phyloP scores from a whole-genome alignment of 53 echinoderm and acorn worm genomes.

The Zoroaster sp. region DNA sequence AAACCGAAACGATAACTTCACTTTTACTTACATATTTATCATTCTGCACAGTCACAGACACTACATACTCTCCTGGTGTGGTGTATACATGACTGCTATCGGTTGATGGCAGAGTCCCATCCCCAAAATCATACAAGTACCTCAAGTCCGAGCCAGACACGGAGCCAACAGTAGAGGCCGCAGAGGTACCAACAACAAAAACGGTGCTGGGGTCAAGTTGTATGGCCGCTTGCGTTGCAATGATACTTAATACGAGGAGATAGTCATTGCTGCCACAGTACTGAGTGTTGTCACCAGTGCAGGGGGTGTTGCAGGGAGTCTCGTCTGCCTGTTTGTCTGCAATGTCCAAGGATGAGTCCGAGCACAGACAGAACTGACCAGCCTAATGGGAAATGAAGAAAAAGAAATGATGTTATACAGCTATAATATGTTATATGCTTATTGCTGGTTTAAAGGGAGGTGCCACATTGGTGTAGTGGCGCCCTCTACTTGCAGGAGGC shows the following conservation, averaged over 20 bases:
- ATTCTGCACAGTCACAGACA: constrained; percentile 18
- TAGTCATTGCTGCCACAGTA: constrained; percentile 32
- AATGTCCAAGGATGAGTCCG: neutral
- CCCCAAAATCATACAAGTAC: constrained; percentile 17
- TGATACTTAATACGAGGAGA: constrained; percentile 18
- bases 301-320: constrained; percentile 26
- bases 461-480: neutral
- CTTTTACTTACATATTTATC: constrained; percentile 3
- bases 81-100: neutral
- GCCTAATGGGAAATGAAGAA: neutral
- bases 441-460: neutral
- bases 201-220: constrained; percentile 31
- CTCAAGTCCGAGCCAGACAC: neutral
- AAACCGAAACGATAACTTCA: too few relatives aligned
- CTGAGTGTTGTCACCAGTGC: constrained; percentile 29
- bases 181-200: constrained; percentile 10
- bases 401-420: neutral
- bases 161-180: neutral
- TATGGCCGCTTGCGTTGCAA: neutral
- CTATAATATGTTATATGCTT: too few relatives aligned
- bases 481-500: neutral
- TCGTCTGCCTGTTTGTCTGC: neutral
- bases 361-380: constrained; percentile 62
- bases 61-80: neutral
- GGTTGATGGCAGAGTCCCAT: neutral